Percentiles rank a stretch among this genome's conserved stretches.
These are phyloP conservation scores for Catharus fuscescens DNA, from an alignment of 2,113 vertebrate genomes.

Conservation along the genomic window DNA sequence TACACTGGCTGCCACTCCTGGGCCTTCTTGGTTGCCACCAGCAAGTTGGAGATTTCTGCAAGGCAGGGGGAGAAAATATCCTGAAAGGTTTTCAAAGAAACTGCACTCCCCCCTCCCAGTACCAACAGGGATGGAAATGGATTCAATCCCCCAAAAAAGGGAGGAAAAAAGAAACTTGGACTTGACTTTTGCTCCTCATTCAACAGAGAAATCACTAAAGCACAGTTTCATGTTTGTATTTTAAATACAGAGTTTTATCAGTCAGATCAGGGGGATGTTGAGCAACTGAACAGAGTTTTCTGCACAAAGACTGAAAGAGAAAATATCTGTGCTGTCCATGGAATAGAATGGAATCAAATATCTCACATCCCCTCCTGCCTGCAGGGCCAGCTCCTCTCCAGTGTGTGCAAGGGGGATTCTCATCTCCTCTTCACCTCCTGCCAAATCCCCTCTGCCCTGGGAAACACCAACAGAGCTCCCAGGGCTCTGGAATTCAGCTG, in stretches of 20 bases:
- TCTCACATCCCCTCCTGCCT: not conserved
- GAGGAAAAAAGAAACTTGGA: not conserved
- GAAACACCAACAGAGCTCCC: not conserved
- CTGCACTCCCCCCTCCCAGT: not conserved
- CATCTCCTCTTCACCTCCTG: not conserved
- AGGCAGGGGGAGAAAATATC: not conserved
- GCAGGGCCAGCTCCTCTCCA: not conserved
- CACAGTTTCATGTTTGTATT: not conserved
- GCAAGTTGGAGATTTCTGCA: slow-evolving; percentile 93
- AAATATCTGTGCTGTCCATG: not conserved
- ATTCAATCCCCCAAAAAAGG: not conserved
- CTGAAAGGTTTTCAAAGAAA: not conserved
- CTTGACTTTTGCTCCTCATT: not conserved
- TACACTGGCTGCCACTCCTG: slow-evolving; percentile 75
- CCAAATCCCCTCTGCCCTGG: not conserved
- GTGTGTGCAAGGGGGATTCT: not conserved
- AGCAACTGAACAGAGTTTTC: not conserved
- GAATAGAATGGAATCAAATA: not conserved
- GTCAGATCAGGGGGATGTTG: not conserved
- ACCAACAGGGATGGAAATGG: accelerated
- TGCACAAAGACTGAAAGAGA: not conserved
- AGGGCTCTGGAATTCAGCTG: not conserved
- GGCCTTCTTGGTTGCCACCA: slow-evolving; percentile 91
- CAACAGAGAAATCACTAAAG: not conserved
- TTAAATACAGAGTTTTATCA: not conserved